Evolutionary conservation across 2,113 vertebrate genomes (phyloP).

Genomic region (Siniperca knerii): DNA sequence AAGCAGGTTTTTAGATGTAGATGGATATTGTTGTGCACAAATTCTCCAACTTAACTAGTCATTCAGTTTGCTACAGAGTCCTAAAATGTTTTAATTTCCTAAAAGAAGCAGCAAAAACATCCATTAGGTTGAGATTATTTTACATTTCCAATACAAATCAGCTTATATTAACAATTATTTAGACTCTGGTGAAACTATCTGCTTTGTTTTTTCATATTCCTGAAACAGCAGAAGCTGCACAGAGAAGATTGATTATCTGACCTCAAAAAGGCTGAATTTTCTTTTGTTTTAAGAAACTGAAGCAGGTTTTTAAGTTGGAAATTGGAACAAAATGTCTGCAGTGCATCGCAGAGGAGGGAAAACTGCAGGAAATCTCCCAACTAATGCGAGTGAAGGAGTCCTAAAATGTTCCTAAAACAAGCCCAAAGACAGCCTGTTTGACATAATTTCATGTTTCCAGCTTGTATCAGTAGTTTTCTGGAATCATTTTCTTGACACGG

Average conservation of each 20-base stretch:
- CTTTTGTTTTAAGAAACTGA: neutral
- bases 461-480: neutral
- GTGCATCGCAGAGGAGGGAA: neutral
- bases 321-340: neutral
- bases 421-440: neutral
- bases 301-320: neutral
- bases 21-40: neutral
- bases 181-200: neutral
- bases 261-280: neutral
- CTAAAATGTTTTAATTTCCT: neutral
- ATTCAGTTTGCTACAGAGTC: neutral
- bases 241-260: neutral
- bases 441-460: neutral
- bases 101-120: neutral
- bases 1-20: neutral
- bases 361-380: neutral
- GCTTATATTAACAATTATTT: neutral
- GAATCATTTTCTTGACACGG: constrained; percentile 6
- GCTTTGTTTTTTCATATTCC: neutral
- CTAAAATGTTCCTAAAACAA: neutral
- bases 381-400: too few species aligned
- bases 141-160: neutral
- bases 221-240: neutral
- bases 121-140: neutral
- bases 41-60: neutral